Conservation (phyloP, 2,113 vertebrate genomes). For the Macrotus californicus region DNA sequence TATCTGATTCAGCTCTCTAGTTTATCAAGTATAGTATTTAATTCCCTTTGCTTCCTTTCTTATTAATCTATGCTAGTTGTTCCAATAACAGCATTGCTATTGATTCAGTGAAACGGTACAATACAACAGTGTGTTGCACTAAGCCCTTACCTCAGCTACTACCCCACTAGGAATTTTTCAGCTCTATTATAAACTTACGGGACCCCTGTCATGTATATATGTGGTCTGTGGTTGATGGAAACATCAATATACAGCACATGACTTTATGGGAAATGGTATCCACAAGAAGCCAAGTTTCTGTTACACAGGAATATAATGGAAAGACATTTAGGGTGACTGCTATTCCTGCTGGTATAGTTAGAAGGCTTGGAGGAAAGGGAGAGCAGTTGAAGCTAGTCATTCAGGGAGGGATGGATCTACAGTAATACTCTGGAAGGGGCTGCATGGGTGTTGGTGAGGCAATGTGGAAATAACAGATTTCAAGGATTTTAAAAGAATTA, state of each 20-base stretch:
- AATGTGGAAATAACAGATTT: not conserved
- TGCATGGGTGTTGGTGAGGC: not conserved
- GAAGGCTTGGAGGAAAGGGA: not conserved
- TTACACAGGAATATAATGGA: not conserved
- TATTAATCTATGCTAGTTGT: too few relatives aligned
- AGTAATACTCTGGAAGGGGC: not conserved
- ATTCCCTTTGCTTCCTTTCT: too few relatives aligned
- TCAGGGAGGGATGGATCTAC: not conserved
- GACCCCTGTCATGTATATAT: not conserved
- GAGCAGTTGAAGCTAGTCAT: not conserved
- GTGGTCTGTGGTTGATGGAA: not conserved
- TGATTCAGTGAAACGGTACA: not conserved
- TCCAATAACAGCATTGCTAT: not conserved
- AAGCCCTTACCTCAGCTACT: not conserved
- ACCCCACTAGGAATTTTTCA: not conserved
- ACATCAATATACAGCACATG: not conserved
- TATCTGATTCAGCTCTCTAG: too few relatives aligned
- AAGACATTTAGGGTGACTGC: not conserved
- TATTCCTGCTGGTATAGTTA: not conserved
- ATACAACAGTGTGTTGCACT: not conserved
- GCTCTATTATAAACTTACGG: not conserved
- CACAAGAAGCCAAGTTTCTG: not conserved
- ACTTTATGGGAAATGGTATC: not conserved
- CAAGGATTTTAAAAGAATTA: not conserved
- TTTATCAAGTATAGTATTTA: too few relatives aligned